Conservation (phyloP, 2,797 vertebrate genomes). For the Tokudaia muenninki region DNA sequence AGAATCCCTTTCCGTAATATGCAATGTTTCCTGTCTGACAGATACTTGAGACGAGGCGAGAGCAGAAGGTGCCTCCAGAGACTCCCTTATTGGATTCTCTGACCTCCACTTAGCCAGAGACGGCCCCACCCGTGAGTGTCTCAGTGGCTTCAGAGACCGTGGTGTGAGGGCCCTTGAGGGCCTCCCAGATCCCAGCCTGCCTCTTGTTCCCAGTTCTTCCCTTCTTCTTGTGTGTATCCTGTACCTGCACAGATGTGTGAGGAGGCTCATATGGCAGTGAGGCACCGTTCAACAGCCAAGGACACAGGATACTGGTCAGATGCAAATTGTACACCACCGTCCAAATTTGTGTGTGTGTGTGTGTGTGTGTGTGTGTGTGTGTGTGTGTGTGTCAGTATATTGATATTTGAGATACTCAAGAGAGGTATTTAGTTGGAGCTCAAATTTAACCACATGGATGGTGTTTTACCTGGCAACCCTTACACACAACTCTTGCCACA, state of each 20-base stretch:
- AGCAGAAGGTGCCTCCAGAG: too few relatives aligned
- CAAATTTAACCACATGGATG: neutral
- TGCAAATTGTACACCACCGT: neutral
- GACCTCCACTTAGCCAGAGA: neutral
- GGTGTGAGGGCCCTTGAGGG: too few relatives aligned
- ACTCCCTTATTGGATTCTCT: neutral
- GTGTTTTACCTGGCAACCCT: neutral
- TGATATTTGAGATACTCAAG: neutral
- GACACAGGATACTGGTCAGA: neutral
- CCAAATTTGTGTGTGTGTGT: neutral
- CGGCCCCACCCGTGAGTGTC: neutral
- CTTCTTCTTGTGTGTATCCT: neutral
- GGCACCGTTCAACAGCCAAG: neutral
- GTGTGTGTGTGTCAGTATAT: neutral
- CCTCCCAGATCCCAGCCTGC: neutral
- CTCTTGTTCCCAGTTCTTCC: neutral
- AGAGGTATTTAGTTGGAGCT: neutral
- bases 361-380: too few relatives aligned
- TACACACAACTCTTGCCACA: neutral
- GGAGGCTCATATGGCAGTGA: neutral
- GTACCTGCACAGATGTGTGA: neutral
- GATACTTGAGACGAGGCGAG: neutral
- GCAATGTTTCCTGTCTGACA: neutral
- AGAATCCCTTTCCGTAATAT: neutral
- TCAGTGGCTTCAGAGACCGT: neutral